Evolutionary conservation across 1,140 invertebrate species (phyloP), one percentile per base, ranked within the genome.

Genomic region (Drosophila ercepeae): DNA sequence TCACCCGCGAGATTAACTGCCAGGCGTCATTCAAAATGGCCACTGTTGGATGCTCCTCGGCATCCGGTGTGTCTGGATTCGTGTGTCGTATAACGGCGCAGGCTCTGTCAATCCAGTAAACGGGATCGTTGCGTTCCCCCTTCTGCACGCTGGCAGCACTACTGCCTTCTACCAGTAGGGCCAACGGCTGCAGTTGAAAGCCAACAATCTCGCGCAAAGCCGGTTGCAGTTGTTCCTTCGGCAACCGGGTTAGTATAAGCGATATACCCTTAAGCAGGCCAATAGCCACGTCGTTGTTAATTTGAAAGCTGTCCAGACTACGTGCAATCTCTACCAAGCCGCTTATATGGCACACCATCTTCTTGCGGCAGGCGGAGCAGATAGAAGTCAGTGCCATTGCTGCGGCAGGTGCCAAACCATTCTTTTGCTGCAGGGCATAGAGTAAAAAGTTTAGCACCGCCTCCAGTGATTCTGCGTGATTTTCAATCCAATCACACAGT

Each of bases 401-500:
- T 1, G 97, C 95, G 1, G 95, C 95, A 19, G 93, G 93, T 1
- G 96, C 95, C 41, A 98, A 91, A n/a, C 93, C 93, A 25, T 94
- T 93, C 78, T 96, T 94, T 39, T 93, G 91, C 64, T 95, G 95
- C 45, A 98, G 92, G 44, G 95, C 95, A 21, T 92, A 92, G 19
- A 98, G 92, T 23, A 98, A 92, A 76, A 95, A 96, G 91, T 97
- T 95, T 46, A 98, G 92, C 34, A 96, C 94, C 7, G 96, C 95
- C 90, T 97, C 95, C 78, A 98, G 91, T 21, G 94, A 94, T 59
- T 95, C 93, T 0, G 96, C 93, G 93, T 99, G 97, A 90, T 94
- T 94, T 82, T 98, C 96, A 36, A 99, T 96, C 98, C 98, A 99
- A 89, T 99, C 97, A 78, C 97, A 96, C 14, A 99, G 93, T 92